Percentiles rank a stretch among this genome's conserved stretches.
Evolutionary conservation across 2,113 vertebrate genomes (phyloP).

Genomic region (Varanus salvator): DNA sequence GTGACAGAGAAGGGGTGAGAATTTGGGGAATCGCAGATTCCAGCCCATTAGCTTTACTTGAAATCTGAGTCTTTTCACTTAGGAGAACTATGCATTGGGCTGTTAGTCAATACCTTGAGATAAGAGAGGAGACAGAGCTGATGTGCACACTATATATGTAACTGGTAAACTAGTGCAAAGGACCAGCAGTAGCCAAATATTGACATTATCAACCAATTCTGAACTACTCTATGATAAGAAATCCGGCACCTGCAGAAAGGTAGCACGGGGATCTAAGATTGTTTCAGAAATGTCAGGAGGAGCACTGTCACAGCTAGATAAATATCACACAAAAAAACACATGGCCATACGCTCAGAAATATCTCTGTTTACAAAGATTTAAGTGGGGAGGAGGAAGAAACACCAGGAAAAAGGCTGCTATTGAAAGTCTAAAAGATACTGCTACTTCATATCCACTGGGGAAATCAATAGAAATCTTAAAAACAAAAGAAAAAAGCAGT

Average conservation of each 20-base stretch:
- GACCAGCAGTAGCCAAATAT: constrained; percentile 48
- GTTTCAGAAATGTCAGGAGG: constrained; percentile 68
- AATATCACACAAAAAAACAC: constrained; percentile 73
- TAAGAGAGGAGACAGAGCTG: constrained; percentile 2
- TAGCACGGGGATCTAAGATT: constrained; percentile 50
- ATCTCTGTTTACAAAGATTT: constrained; percentile 76
- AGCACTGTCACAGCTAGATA: constrained; percentile 75
- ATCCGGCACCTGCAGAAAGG: constrained; percentile 71
- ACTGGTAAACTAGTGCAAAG: constrained; percentile 2
- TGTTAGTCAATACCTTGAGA: constrained; percentile 21
- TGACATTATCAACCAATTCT: constrained; percentile 40
- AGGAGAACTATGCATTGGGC: background rate
- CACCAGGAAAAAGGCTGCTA: constrained; percentile 59
- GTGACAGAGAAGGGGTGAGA: background rate
- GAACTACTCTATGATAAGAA: constrained; percentile 54
- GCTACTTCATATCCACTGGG: constrained; percentile 53
- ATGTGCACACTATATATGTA: background rate
- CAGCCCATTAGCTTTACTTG: background rate
- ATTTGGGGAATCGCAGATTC: background rate
- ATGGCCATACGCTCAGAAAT: constrained; percentile 55
- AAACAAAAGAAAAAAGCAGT: constrained; percentile 37
- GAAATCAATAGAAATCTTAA: constrained; percentile 65
- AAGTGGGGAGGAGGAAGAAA: constrained; percentile 54
- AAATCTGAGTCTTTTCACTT: background rate
- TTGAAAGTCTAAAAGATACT: constrained; percentile 58